A percentile compares a stretch with the other conserved stretches of the same genome.
Conservation (phyloP, 1,140 invertebrate genomes). For the Drosophila kurseongensis region DNA sequence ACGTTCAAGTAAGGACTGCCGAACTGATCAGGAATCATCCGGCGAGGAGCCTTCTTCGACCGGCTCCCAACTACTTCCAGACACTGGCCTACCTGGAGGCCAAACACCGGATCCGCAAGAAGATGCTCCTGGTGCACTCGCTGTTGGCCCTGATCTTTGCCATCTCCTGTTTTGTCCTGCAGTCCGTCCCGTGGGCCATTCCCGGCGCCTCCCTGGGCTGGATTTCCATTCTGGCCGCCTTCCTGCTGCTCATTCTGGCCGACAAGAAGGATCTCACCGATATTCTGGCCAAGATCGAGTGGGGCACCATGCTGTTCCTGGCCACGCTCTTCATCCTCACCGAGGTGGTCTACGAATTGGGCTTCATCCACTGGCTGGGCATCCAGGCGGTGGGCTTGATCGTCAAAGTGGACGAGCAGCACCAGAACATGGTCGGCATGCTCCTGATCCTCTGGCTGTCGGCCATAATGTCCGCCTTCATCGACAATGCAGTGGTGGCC, state of each 20-base stretch:
- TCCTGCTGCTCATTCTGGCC: slow-evolving; percentile 88
- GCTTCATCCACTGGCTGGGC: slow-evolving; percentile 89
- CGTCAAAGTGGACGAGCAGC: slow-evolving; percentile 86
- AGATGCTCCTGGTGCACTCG: neutral
- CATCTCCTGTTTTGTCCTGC: neutral
- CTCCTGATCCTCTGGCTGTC: slow-evolving; percentile 90
- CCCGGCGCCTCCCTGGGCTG: slow-evolving; percentile 1
- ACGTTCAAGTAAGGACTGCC: slow-evolving; percentile 87
- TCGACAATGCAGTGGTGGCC: slow-evolving; percentile 92
- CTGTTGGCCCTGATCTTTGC: neutral
- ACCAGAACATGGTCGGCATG: slow-evolving; percentile 88
- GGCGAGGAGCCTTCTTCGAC: slow-evolving; percentile 79
- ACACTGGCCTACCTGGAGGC: slow-evolving; percentile 52
- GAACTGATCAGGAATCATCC: slow-evolving; percentile 3
- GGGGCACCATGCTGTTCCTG: slow-evolving; percentile 92
- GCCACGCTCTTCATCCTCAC: slow-evolving; percentile 91
- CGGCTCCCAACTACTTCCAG: slow-evolving; percentile 86
- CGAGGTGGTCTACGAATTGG: slow-evolving; percentile 89
- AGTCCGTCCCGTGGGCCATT: neutral
- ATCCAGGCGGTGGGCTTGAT: slow-evolving; percentile 87
- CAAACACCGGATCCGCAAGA: slow-evolving; percentile 20
- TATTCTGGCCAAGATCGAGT: slow-evolving; percentile 89
- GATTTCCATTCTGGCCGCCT: slow-evolving; percentile 87
- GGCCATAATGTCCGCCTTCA: slow-evolving; percentile 89
- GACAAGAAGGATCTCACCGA: slow-evolving; percentile 87